Evolutionary conservation across 2,888 invertebrate genomes (phyloP).

Genomic region (Thymelicus sylvestris): DNA sequence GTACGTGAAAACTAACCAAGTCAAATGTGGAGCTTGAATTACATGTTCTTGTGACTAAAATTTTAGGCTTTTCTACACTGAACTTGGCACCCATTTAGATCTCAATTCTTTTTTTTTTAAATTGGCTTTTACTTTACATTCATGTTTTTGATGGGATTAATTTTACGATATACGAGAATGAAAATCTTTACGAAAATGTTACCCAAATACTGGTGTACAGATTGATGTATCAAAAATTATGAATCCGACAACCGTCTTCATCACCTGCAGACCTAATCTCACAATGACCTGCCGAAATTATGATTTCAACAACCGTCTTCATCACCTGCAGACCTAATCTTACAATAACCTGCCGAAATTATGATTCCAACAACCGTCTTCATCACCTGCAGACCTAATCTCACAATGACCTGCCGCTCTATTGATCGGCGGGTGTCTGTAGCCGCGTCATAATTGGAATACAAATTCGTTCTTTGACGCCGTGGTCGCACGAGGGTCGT

Average conservation of each 20-base stretch:
- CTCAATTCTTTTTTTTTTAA: too few relatives aligned
- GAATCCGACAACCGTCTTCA: not conserved
- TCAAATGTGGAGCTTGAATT: too few relatives aligned
- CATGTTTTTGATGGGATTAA: too few relatives aligned
- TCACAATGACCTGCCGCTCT: conserved; percentile 45
- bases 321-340: conserved; percentile 28
- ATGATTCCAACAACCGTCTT: not conserved
- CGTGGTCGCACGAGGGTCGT: conserved; percentile 71
- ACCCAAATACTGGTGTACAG: too few relatives aligned
- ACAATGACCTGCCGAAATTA: conserved; percentile 46
- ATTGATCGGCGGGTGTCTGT: conserved; percentile 57
- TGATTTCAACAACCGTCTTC: not conserved
- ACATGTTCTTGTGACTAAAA: too few relatives aligned
- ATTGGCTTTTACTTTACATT: too few relatives aligned
- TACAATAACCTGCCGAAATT: conserved; percentile 42
- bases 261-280: conserved; percentile 28
- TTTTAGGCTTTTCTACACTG: too few relatives aligned
- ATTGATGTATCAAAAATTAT: too few relatives aligned
- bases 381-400: conserved; percentile 29
- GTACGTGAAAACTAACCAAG: too few relatives aligned
- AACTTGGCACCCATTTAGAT: too few relatives aligned
- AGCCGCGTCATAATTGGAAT: conserved; percentile 80
- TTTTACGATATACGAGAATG: too few relatives aligned
- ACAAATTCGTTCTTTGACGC: conserved; percentile 82
- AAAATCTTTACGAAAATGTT: too few relatives aligned